Percentiles rank a stretch among this genome's conserved stretches.
Conservation (phyloP, 2,113 vertebrate genomes). For the Mionectes macconnelli region DNA sequence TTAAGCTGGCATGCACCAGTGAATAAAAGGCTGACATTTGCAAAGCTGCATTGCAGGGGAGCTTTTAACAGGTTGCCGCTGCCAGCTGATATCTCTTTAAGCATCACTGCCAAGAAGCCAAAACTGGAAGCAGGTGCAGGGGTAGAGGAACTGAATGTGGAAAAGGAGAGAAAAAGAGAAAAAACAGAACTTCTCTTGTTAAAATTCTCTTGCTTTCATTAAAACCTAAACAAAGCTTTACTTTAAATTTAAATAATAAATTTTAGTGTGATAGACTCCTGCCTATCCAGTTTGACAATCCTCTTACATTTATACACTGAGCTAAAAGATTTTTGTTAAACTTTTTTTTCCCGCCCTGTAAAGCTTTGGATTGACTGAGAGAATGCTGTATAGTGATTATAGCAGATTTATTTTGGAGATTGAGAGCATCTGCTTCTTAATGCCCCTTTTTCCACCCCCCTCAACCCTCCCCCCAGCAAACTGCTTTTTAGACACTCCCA, state of each 20-base stretch:
- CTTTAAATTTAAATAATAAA: conserved; percentile 69
- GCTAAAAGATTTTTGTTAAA: conserved; percentile 50
- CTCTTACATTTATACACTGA: conserved; percentile 60
- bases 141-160: conserved; percentile 67
- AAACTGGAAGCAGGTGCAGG: conserved; percentile 82
- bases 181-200: conserved; percentile 79
- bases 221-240: conserved; percentile 75
- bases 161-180: conserved; percentile 11
- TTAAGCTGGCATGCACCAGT: conserved; percentile 73
- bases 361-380: conserved; percentile 68
- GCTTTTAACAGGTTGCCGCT: conserved; percentile 76
- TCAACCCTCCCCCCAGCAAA: too few species aligned
- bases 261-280: conserved; percentile 60
- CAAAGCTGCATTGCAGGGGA: conserved; percentile 77
- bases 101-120: conserved; percentile 76
- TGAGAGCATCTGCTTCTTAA: conserved; percentile 75
- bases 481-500: conserved; percentile 61
- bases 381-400: conserved; percentile 63
- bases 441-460: conserved; percentile 9
- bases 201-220: conserved; percentile 72
- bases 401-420: conserved; percentile 67
- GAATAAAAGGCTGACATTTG: conserved; percentile 78
- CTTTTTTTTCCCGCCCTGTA: neutral
- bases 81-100: conserved; percentile 82
- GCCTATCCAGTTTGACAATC: conserved; percentile 67